A percentile compares a stretch with the other conserved stretches of the same genome.
phyloP scores from a whole-genome alignment of 2,113 vertebrate genomes.

The Picathartes gymnocephalus region DNA sequence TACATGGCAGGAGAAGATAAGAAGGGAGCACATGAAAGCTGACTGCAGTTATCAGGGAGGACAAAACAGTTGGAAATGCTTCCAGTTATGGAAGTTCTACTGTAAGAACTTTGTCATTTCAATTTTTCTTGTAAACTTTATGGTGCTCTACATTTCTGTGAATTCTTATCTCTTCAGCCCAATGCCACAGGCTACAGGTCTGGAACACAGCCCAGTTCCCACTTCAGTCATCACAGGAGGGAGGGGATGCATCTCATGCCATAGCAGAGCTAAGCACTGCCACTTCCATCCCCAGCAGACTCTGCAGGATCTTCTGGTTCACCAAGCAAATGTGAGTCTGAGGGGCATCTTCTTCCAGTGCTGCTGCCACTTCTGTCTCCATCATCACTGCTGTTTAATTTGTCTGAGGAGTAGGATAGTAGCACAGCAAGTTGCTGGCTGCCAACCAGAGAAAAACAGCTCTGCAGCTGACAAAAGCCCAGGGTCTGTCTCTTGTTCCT shows the following conservation, averaged over 20 bases:
- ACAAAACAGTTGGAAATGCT: conserved; percentile 17
- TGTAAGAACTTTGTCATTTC: conserved; percentile 58
- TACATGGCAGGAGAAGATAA: conserved; percentile 21
- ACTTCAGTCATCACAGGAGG: not conserved
- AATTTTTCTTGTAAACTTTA: conserved; percentile 27
- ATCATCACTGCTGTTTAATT: not conserved
- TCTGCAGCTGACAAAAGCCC: not conserved
- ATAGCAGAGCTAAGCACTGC: not conserved
- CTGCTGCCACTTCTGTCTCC: not conserved
- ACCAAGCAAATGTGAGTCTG: not conserved
- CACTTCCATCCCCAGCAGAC: not conserved
- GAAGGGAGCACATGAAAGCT: not conserved
- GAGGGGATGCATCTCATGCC: not conserved
- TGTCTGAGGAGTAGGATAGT: not conserved
- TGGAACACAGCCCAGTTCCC: conserved; percentile 52
- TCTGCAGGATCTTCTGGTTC: not conserved
- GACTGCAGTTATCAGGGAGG: conserved; percentile 30
- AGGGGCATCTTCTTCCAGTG: not conserved
- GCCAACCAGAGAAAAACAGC: not conserved
- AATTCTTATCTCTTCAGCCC: conserved; percentile 60
- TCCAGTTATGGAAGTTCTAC: conserved; percentile 28
- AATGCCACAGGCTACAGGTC: conserved; percentile 48
- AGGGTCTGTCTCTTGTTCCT: not conserved
- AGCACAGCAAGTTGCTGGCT: not conserved
- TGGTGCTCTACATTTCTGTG: not conserved